phyloP scores from a whole-genome alignment of 2,888 invertebrate species.

The Polylopha cassiicola region DNA sequence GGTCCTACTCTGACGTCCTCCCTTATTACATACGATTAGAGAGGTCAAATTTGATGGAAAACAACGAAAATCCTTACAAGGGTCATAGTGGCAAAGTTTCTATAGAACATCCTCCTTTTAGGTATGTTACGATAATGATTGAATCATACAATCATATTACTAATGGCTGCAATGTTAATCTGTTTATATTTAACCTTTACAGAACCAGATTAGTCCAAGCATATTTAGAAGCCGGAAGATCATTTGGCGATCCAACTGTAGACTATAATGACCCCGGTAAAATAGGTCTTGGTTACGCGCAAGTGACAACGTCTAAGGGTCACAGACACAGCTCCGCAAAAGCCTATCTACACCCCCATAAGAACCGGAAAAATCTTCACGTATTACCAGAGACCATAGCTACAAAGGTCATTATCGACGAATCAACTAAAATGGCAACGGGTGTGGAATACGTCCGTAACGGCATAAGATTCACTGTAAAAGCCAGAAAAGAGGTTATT shows the following conservation, averaged over 20 bases:
- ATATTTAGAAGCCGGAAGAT: slow-evolving; percentile 70
- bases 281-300: slow-evolving; percentile 75
- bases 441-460: slow-evolving; percentile 78
- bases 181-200: slow-evolving; percentile 6
- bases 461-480: slow-evolving; percentile 49
- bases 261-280: slow-evolving; percentile 77
- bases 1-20: slow-evolving; percentile 66
- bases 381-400: slow-evolving; percentile 76
- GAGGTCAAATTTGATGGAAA: slow-evolving; percentile 40
- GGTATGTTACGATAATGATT: too few relatives aligned
- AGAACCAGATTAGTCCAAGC: slow-evolving; percentile 32
- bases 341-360: slow-evolving; percentile 73
- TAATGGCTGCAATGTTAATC: too few relatives aligned
- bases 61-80: slow-evolving; percentile 32
- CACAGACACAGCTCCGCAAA: slow-evolving; percentile 77
- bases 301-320: slow-evolving; percentile 72
- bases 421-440: slow-evolving; percentile 67
- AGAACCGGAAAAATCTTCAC: slow-evolving; percentile 75
- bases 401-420: slow-evolving; percentile 76
- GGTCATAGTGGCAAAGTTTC: slow-evolving; percentile 24
- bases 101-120: slow-evolving; percentile 44
- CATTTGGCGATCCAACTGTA: slow-evolving; percentile 74
- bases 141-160: too few relatives aligned
- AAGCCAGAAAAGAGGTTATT: slow-evolving; percentile 83
- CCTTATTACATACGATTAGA: slow-evolving; percentile 73